A percentile compares a stretch with the other conserved stretches of the same genome.
Evolutionary conservation across 1,140 invertebrate genomes (phyloP).

Genomic region (Papilio polytes): DNA sequence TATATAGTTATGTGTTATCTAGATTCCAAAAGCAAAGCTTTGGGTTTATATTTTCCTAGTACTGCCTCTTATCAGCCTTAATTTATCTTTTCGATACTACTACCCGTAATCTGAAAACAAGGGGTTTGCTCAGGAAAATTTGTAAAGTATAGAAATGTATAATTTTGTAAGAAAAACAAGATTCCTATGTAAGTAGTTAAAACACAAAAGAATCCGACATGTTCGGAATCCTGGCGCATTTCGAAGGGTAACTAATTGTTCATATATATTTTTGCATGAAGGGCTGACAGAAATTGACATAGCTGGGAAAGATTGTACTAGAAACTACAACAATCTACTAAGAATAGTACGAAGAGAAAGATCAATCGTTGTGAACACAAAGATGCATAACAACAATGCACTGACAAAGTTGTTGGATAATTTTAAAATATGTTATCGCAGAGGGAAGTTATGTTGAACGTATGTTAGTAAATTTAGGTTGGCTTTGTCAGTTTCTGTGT

Average conservation of each 20-base stretch:
- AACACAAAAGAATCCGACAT: not conserved
- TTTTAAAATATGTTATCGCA: not conserved
- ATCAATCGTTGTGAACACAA: not conserved
- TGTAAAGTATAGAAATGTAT: not conserved
- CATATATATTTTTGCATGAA: not conserved
- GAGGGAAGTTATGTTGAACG: not conserved
- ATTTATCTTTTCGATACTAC: not conserved
- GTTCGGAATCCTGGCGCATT: not conserved
- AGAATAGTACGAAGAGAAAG: not conserved
- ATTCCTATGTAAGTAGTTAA: constrained; percentile 20
- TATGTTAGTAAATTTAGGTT: not conserved
- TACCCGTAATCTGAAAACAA: not conserved
- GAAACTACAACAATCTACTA: not conserved
- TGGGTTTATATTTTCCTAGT: not conserved
- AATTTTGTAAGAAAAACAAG: not conserved
- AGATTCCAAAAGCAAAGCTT: not conserved
- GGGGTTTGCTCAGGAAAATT: not conserved
- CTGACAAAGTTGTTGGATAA: not conserved
- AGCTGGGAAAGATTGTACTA: not conserved
- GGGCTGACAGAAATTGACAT: constrained; percentile 2
- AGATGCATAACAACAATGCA: not conserved
- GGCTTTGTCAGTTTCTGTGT: constrained; percentile 2
- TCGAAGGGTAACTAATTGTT: constrained; percentile 14
- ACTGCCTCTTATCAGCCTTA: not conserved
- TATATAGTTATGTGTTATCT: not conserved